A percentile compares a stretch with the other conserved stretches of the same genome.
phyloP scores from a whole-genome alignment of 2,797 vertebrate species.

The Acridotheres tristis region DNA sequence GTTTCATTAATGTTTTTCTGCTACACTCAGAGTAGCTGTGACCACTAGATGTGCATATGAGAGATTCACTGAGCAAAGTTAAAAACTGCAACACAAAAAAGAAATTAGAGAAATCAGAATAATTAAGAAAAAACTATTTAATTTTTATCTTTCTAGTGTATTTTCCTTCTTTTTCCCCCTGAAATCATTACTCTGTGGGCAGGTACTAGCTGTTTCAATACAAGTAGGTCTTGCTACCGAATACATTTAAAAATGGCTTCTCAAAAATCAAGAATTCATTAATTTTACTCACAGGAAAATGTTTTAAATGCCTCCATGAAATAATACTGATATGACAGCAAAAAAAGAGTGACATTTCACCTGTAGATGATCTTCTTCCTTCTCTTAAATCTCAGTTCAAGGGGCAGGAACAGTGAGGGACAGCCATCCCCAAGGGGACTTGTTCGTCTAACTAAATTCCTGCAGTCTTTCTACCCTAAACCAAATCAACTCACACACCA shows the following conservation, averaged over 20 bases:
- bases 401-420: not conserved
- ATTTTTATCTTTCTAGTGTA: not conserved
- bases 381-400: not conserved
- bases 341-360: not conserved
- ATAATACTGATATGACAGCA: not conserved
- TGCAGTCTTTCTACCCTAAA: not conserved
- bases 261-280: not conserved
- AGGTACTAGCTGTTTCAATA: not conserved
- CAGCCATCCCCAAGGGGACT: not conserved
- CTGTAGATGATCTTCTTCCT: not conserved
- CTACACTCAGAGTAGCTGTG: not conserved
- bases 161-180: accelerated
- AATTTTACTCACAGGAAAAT: not conserved
- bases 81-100: not conserved
- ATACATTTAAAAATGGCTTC: not conserved
- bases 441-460: not conserved
- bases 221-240: not conserved
- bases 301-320: not conserved
- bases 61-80: not conserved
- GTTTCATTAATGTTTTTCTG: not conserved
- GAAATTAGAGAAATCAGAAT: not conserved
- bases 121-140: no score
- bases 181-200: not conserved
- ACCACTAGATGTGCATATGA: not conserved
- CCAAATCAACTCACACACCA: not conserved